These are phyloP conservation scores for Aethes cnicana DNA, from an alignment of 2,888 invertebrate species.

Conservation along the genomic window DNA sequence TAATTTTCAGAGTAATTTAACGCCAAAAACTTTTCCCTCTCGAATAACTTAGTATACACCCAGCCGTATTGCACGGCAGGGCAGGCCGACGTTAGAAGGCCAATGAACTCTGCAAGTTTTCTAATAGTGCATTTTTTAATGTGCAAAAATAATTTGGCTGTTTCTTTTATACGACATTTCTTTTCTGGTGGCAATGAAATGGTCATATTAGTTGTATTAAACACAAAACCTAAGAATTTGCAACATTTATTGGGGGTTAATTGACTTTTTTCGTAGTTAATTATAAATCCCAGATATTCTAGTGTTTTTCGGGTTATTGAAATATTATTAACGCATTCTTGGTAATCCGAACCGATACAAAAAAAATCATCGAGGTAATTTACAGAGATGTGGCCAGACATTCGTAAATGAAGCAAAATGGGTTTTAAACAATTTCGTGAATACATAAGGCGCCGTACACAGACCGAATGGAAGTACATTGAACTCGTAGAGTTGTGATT, in stretches of 20 bases:
- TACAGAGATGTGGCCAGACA: neutral
- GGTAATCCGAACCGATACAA: constrained; percentile 2
- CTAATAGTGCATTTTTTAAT: too few relatives aligned
- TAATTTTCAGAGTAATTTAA: neutral
- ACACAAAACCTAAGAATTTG: too few relatives aligned
- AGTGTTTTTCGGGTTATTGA: too few relatives aligned
- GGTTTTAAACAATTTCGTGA: neutral
- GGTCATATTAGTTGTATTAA: too few relatives aligned
- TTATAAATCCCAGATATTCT: too few relatives aligned
- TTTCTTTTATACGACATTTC: neutral
- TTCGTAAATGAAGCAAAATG: neutral
- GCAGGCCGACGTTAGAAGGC: neutral
- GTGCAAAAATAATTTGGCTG: neutral
- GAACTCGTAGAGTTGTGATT: neutral
- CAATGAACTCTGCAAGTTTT: constrained; percentile 4
- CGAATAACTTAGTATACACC: constrained; percentile 9
- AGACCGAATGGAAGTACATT: neutral
- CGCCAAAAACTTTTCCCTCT: constrained; percentile 2
- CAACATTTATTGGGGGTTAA: too few relatives aligned
- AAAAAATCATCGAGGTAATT: constrained; percentile 15
- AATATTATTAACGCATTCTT: neutral
- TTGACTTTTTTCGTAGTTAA: too few relatives aligned
- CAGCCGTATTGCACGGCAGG: constrained; percentile 3
- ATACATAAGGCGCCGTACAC: neutral
- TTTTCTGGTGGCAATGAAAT: too few relatives aligned